Evolutionary conservation across 2,797 vertebrate genomes (phyloP).

Genomic region (Microcaecilia unicolor): DNA sequence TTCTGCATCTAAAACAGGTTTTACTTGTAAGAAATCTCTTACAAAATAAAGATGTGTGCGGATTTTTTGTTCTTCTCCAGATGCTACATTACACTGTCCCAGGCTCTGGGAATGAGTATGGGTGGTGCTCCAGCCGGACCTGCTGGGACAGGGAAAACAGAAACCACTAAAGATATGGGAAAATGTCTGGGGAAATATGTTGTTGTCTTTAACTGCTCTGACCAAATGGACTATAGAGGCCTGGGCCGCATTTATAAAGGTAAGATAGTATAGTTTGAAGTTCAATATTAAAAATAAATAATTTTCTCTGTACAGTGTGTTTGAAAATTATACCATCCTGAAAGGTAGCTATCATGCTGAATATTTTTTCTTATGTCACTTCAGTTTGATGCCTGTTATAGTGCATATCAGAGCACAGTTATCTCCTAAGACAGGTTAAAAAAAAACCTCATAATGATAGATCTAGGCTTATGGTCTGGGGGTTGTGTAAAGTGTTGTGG

Average conservation of each 20-base stretch:
- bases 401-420: too few relatives aligned
- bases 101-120: constrained; percentile 74
- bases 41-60: too few relatives aligned
- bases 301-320: neutral
- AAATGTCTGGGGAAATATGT: constrained; percentile 74
- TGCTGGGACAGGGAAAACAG: constrained; percentile 70
- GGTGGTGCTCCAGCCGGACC: constrained; percentile 72
- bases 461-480: too few relatives aligned
- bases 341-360: too few relatives aligned
- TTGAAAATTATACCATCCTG: neutral
- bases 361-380: too few relatives aligned
- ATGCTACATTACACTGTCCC: constrained; percentile 71
- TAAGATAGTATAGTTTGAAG: constrained; percentile 7
- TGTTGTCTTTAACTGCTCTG: constrained; percentile 75
- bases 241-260: constrained; percentile 77
- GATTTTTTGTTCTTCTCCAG: too few relatives aligned
- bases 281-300: neutral
- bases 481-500: too few relatives aligned
- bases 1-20: too few relatives aligned
- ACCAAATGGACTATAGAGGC: constrained; percentile 77
- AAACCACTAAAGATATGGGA: constrained; percentile 78
- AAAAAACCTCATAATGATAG: too few relatives aligned
- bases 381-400: too few relatives aligned
- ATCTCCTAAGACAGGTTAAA: too few relatives aligned
- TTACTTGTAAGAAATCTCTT: too few relatives aligned